Base-by-base conservation (phyloP, 1,140 invertebrate species). In the Steinernema feltiae region DNA sequence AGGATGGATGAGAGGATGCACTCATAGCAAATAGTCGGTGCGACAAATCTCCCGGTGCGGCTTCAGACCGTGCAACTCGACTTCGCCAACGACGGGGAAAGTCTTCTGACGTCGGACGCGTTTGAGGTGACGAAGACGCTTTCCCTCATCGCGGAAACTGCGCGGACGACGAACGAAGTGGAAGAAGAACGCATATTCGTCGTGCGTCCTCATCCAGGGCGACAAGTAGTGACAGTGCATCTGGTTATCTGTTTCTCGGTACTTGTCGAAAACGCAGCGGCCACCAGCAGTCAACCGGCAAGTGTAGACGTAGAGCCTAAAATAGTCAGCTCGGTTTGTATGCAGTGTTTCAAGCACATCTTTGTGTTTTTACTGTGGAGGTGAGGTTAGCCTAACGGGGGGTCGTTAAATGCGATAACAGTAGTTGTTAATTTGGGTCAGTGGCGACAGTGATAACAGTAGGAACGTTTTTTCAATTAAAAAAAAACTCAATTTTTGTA, bases 241-340 rank as follows among this genome's bases (percentile, higher is more conserved):
- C 12, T 63, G 12, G 12, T 21, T 21, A 27, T 63, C 24, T 12
- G 53, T 63, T 27, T 63, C 53, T 7, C 24, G 53, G 24, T 63
- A 63, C 53, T 63, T 63, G 53, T 63, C 7, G 53, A 63, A 63
- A 7, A 63, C 53, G 53, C 53, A 63, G 7, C 53, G 7, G 2
- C 53, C 53, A 15, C 53, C 53, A 63, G 12, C 7, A 3, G 53
- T 15, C 53, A 63, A 27, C 7, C 53, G 53, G 24, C 53, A 63
- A 21, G 53, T 63, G 53, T 63, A 63, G 53, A 63, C 53, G 53
- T 63, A 63, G 53, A 63, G 53, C 53, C 53, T 63, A 27, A 63
- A 63, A n/a, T n/a, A n/a, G n/a, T n/a, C n/a, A n/a, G n/a, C n/a
- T n/a, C n/a, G n/a, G n/a, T n/a, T n/a, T n/a, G n/a, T n/a, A 12